A percentile compares a stretch with the other conserved stretches of the same genome.
These are phyloP conservation scores for Junco hyemalis DNA, from an alignment of 2,113 vertebrate species.

Conservation along the genomic window DNA sequence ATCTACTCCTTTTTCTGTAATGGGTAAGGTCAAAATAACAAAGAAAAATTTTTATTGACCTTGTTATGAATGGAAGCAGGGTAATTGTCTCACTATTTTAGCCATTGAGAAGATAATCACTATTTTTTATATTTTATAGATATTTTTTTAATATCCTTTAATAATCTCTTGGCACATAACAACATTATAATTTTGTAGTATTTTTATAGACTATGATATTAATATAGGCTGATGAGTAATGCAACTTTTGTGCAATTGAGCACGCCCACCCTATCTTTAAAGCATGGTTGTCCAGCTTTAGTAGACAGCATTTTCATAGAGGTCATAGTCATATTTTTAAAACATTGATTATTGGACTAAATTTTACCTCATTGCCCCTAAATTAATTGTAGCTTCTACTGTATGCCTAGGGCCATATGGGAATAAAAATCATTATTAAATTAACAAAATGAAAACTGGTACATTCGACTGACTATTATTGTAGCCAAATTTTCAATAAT, in stretches of 20 bases:
- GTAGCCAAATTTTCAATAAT: background rate
- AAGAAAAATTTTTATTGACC: background rate
- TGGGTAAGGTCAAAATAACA: background rate
- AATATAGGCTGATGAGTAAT: background rate
- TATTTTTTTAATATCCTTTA: background rate
- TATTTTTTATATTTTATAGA: background rate
- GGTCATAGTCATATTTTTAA: background rate
- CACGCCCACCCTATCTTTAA: background rate
- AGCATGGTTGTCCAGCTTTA: background rate
- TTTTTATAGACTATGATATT: background rate
- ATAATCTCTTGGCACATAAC: background rate
- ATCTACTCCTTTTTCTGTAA: background rate
- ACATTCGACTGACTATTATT: background rate
- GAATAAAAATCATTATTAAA: background rate
- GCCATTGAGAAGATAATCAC: background rate
- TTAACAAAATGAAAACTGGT: background rate
- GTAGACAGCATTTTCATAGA: background rate
- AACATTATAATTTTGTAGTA: background rate
- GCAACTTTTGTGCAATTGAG: background rate
- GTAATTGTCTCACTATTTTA: background rate
- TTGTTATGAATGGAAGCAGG: background rate
- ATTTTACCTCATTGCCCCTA: background rate
- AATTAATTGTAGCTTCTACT: background rate
- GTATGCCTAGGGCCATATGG: background rate
- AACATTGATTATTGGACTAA: background rate